Evolutionary conservation across 2,113 vertebrate species (phyloP).

Genomic region (Stictonetta naevosa): DNA sequence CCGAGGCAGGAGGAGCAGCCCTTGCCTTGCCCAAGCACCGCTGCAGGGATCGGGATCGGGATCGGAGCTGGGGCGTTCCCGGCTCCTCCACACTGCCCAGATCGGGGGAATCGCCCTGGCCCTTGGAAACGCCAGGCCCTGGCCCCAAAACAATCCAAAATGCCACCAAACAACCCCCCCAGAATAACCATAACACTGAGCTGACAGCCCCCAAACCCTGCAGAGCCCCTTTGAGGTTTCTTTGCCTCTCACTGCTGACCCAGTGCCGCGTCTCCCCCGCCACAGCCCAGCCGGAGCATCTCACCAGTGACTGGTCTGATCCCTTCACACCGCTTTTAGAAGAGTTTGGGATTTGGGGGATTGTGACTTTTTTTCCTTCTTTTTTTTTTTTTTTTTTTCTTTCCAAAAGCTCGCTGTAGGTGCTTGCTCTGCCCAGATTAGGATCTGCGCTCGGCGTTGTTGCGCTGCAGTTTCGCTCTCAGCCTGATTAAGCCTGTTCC

Average conservation of each 20-base stretch:
- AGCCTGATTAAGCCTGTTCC: slow-evolving; percentile 60
- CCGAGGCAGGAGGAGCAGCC: not conserved
- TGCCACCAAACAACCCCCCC: no score
- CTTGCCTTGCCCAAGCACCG: not conserved
- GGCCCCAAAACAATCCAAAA: not conserved
- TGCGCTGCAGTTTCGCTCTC: slow-evolving; percentile 70
- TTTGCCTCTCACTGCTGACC: not conserved
- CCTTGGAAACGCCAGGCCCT: no score
- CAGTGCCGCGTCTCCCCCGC: not conserved
- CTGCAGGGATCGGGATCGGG: not conserved
- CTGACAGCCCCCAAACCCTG: not conserved
- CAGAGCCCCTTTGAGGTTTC: not conserved
- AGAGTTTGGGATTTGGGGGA: not conserved
- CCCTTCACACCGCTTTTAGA: not conserved
- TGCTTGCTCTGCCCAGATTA: slow-evolving; percentile 35
- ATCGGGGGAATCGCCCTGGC: not conserved
- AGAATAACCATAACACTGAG: no score
- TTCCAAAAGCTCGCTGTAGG: rapidly evolving
- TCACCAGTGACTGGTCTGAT: no score
- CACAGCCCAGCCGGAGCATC: no score
- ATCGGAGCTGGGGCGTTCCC: not conserved
- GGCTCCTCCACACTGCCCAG: not conserved
- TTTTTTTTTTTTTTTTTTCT: not conserved
- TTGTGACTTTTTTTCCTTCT: no score
- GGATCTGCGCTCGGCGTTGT: slow-evolving; percentile 39